phyloP scores from a whole-genome alignment of 2,113 vertebrate species.

The Corvus moneduloides region DNA sequence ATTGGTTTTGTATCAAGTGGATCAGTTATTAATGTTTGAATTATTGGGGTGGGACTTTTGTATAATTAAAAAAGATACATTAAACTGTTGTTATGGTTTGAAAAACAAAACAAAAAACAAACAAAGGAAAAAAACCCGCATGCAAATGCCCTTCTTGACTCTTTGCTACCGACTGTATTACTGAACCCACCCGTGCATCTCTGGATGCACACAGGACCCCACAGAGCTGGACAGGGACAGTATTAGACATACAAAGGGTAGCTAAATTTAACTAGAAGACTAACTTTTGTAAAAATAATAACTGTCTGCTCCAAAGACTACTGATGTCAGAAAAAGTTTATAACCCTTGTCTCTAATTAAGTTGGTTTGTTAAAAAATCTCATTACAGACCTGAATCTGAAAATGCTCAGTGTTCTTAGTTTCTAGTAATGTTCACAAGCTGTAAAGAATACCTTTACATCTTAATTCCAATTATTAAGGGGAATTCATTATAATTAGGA shows the following conservation, averaged over 20 bases:
- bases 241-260: background rate
- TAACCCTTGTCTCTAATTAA: conserved; percentile 6
- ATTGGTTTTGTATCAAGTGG: too few species aligned
- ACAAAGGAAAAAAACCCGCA: too few species aligned
- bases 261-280: conserved; percentile 5
- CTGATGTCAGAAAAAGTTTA: background rate
- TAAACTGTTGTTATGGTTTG: too few species aligned
- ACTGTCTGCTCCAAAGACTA: background rate
- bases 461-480: background rate
- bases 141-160: too few species aligned
- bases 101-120: too few species aligned
- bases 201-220: too few species aligned
- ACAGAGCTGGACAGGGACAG: too few species aligned
- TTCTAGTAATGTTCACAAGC: background rate
- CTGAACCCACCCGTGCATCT: too few species aligned
- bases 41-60: too few species aligned
- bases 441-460: background rate
- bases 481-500: background rate
- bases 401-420: background rate
- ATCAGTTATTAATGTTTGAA: too few species aligned
- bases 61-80: too few species aligned
- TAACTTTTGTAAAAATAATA: background rate
- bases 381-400: background rate
- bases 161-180: too few species aligned
- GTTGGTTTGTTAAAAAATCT: background rate